phyloP scores from a whole-genome alignment of 30 jellyfish, hydroid and myxozoan species.

The Sanderia malayensis region DNA sequence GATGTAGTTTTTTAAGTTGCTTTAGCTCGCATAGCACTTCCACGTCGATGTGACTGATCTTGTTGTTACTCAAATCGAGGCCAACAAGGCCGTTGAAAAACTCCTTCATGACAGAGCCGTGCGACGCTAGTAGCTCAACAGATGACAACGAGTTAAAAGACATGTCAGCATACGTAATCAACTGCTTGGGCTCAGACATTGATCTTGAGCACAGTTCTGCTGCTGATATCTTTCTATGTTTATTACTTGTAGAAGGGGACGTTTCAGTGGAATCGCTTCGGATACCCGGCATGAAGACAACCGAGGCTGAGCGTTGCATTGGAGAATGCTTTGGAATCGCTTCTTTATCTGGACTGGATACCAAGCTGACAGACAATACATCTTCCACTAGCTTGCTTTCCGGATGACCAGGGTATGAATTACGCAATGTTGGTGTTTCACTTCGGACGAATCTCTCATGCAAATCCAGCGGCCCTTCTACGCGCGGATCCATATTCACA shows the following conservation, averaged over 20 bases:
- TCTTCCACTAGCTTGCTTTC: conserved; percentile 65
- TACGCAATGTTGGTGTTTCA: conserved; percentile 35
- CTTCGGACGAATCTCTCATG: conserved; percentile 37
- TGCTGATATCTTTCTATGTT: conserved; percentile 8
- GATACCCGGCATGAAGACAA: not conserved
- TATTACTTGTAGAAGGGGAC: not conserved
- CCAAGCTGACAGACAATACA: conserved; percentile 28
- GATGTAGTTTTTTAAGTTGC: conserved; percentile 43
- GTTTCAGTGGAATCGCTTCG: conserved; percentile 14
- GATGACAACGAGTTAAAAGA: conserved; percentile 61
- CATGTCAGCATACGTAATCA: conserved; percentile 68
- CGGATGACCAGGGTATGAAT: conserved; percentile 83
- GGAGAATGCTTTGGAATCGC: not conserved
- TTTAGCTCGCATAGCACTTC: conserved; percentile 38
- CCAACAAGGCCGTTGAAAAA: conserved; percentile 63
- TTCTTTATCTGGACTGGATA: conserved; percentile 19
- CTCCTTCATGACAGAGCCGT: conserved; percentile 14
- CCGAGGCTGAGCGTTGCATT: conserved; percentile 30
- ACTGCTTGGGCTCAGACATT: conserved; percentile 26
- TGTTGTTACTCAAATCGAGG: conserved; percentile 63
- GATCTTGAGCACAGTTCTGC: conserved; percentile 1
- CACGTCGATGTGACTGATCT: conserved; percentile 38
- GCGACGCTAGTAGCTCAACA: conserved; percentile 33
- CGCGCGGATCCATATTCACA: conserved; percentile 73
- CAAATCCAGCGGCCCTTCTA: conserved; percentile 47